Conservation (phyloP, 2,113 vertebrate genomes). For the Myotis lucifugus region DNA sequence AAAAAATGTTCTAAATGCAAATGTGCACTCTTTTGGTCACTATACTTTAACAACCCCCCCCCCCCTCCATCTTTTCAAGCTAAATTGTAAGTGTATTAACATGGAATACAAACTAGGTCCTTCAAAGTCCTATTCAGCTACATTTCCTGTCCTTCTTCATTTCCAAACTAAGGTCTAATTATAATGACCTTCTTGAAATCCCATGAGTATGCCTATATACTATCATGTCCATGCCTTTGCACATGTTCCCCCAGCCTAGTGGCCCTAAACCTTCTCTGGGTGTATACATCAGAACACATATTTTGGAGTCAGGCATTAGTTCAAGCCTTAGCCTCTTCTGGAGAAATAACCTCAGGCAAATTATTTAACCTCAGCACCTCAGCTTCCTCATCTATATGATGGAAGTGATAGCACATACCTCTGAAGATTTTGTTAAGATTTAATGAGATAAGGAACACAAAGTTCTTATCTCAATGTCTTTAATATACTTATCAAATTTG, state of each 20-base stretch:
- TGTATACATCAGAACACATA: background rate
- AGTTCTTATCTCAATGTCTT: background rate
- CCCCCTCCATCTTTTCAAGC: background rate
- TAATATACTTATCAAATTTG: background rate
- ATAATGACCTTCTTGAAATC: background rate
- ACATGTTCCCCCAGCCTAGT: background rate
- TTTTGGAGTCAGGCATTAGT: background rate
- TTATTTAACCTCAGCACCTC: background rate
- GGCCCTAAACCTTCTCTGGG: background rate
- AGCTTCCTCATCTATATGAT: background rate
- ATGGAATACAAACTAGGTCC: slow-evolving; percentile 25
- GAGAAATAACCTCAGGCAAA: background rate
- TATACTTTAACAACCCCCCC: slow-evolving; percentile 26
- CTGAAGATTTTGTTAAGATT: background rate
- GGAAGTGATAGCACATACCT: background rate
- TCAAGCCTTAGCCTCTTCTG: background rate
- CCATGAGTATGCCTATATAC: background rate
- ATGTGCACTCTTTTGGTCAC: slow-evolving; percentile 24
- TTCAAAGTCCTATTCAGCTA: background rate
- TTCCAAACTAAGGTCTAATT: background rate
- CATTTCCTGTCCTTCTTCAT: background rate
- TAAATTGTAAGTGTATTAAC: slow-evolving; percentile 8
- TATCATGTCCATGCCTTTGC: background rate
- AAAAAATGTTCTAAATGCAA: slow-evolving; percentile 65
- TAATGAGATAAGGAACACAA: background rate